Evolutionary conservation across 2,888 invertebrate genomes (phyloP), one percentile per base, ranked within the genome.

Genomic region (Petrolisthes manimaculis): DNA sequence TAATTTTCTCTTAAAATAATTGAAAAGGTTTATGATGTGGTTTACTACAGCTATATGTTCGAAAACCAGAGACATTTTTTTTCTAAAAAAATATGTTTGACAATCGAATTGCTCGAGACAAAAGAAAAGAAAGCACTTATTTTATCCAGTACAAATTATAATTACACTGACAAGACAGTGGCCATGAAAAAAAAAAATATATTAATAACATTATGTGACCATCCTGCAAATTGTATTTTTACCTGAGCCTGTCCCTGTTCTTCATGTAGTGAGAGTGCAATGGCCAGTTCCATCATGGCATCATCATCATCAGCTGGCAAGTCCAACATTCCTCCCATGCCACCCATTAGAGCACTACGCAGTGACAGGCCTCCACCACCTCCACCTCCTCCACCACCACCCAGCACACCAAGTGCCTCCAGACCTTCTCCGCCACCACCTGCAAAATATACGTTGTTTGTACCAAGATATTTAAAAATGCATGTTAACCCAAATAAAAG

Each of bases 201-300:
- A 37, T 1, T 37, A 37, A 37, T 37, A 37, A 1, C 2, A 37
- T 37, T 37, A 37, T 37, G 37, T 37, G 1, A 0, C 37, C 37
- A 37, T 37, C 37, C 37, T 37, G 55, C 67, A 94, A 54, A 37
- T 37, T 37, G 37, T 37, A 37, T 37, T 37, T 37, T 37, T 37
- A 37, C 37, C 37, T 94, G 93, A 89, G 94, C 94, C 53, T 92
- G 92, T 5, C 94, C 95, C 69, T 94, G 94, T 91, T 96, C 96
- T 92, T 96, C 93, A 91, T 98, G 98, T 55, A 99, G 94, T 92
- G 98, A 98, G 1, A 99, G 94, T 0, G 98, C 98, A 91, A 99
- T 98, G 3, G 98, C 99, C 91, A 99, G 94, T 93, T 98, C 98
- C 89, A 99, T 97, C 96, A 99, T 98, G 0, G 98, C 96, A 93